Conservation (phyloP, 2,113 vertebrate genomes). For the Aviceda subcristata region DNA sequence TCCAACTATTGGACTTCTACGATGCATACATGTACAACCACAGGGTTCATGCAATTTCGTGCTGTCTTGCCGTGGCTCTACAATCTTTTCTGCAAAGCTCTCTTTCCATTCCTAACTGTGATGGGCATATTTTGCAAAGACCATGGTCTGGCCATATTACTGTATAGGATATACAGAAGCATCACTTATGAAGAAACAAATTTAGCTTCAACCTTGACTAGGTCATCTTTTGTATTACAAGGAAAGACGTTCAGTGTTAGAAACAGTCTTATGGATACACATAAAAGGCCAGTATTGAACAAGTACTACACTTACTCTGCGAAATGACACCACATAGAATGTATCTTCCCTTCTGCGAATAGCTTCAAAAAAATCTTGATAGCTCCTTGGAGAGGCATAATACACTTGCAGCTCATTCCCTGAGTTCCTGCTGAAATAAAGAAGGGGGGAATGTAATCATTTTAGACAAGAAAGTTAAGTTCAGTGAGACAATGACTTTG, state of each 20-base stretch:
- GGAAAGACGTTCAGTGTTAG: background rate
- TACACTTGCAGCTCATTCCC: constrained; percentile 92
- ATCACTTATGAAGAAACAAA: background rate
- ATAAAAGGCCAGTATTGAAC: background rate
- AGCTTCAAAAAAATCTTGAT: constrained; percentile 90
- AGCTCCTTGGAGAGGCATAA: constrained; percentile 86
- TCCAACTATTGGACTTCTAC: background rate
- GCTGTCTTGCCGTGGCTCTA: background rate
- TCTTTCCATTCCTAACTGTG: background rate
- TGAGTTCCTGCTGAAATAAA: constrained; percentile 71
- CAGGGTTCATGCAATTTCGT: background rate
- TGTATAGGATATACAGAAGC: background rate
- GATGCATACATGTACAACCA: background rate
- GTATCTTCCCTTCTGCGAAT: constrained; percentile 89
- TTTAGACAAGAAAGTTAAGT: background rate
- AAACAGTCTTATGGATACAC: background rate
- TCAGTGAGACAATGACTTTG: background rate
- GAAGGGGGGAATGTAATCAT: background rate
- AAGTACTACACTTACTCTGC: constrained; percentile 82
- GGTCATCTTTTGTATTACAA: background rate
- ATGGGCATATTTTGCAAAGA: background rate
- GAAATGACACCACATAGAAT: constrained; percentile 94
- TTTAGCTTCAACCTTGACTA: background rate
- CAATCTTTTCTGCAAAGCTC: background rate
- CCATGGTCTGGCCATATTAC: background rate